Evolutionary conservation across 2,888 invertebrate genomes (phyloP).

Genomic region (Pandemis heparana): DNA sequence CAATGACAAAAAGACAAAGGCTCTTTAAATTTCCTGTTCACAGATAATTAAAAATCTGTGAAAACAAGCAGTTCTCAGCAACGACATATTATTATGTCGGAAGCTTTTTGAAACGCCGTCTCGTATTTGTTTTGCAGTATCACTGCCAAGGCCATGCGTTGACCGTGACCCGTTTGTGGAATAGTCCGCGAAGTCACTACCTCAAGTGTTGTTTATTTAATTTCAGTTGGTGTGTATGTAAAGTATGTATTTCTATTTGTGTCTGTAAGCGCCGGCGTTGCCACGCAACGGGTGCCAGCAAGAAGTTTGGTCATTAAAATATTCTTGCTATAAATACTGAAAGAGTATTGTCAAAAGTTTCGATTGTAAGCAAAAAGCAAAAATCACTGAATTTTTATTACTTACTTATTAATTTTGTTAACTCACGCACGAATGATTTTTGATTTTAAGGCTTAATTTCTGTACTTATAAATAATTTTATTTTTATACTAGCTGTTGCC

Average conservation of each 20-base stretch:
- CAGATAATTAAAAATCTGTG: neutral
- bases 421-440: no score
- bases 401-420: no score
- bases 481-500: no score
- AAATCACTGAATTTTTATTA: neutral
- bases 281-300: neutral
- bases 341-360: neutral
- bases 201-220: neutral
- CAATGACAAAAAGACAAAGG: neutral
- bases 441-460: neutral
- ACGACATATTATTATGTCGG: neutral
- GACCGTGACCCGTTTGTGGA: constrained; percentile 23
- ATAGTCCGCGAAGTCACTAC: constrained; percentile 2
- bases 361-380: neutral
- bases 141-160: constrained; percentile 33
- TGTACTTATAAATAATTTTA: no score
- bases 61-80: neutral
- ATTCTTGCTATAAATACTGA: neutral
- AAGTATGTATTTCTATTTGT: neutral
- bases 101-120: constrained; percentile 4
- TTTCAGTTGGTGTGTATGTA: neutral
- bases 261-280: neutral
- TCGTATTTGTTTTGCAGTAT: constrained; percentile 8
- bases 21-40: neutral
- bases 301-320: neutral